Evolutionary conservation across 1,140 invertebrate genomes (phyloP), one percentile per base, ranked within the genome.

Genomic region (Drosophila kepulauana): DNA sequence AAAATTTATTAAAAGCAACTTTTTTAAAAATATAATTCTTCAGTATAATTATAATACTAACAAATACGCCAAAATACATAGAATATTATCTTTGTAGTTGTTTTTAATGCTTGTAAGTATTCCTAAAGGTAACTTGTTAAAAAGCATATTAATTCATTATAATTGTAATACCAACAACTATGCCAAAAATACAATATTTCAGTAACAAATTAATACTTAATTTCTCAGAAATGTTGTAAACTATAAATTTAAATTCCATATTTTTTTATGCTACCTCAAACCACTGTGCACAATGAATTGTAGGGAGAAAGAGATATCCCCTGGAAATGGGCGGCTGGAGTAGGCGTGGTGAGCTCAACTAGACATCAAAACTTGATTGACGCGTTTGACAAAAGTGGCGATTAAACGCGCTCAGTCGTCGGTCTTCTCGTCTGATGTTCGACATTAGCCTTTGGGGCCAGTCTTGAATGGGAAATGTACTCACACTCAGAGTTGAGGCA

Each of bases 351-450:
- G 25, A 30, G 13, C 25, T 30, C 28, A 57, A 52, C 48, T 15
- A 61, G 62, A 66, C 69, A 80, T 74, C 52, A 52, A 52, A 58
- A 35, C 54, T 68, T 88, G 85, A 88, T 85, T 88, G 85, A 88
- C 84, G 65, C 78, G 57, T 78, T 81, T 84, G 80, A 81, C 80
- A 84, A 84, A 82, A 78, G 78, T 84, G 79, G 54, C 82, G 79
- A 82, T 87, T 86, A 87, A 72, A 73, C 28, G 59, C 56, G 75
- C 46, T 72, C 70, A 45, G 13, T 77, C 51, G 8, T 76, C 48
- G 48, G 49, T 70, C 59, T 70, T 48, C 72, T 33, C 67, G 51
- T 71, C 72, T 58, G 72, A 70, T 75, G 67, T 70, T 57, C 61
- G 58, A 61, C 66, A 64, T 67, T 67, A 63, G 51, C 63, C 61